Evolutionary conservation across 1,140 invertebrate genomes (phyloP).

Genomic region (Schlechtendalia chinensis): DNA sequence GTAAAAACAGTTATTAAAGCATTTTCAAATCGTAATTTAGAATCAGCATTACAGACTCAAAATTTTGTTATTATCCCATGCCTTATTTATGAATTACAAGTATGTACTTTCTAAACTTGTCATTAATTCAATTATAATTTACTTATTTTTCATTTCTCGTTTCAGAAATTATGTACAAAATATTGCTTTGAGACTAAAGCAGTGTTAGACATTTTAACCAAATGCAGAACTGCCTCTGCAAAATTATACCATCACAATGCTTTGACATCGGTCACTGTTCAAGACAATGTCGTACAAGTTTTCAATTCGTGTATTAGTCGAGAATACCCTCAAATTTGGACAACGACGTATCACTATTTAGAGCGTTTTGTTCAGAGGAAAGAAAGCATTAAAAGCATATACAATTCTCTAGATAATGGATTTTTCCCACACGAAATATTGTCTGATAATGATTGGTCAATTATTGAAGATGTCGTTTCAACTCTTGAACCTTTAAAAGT

Average conservation of each 20-base stretch:
- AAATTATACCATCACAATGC: slow-evolving; percentile 56
- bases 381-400: slow-evolving; percentile 56
- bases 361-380: slow-evolving; percentile 58
- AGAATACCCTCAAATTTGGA: slow-evolving; percentile 60
- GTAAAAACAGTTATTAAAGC: slow-evolving; percentile 59
- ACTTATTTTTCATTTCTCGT: neutral
- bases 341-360: slow-evolving; percentile 60
- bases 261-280: slow-evolving; percentile 56
- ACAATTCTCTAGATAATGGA: slow-evolving; percentile 55
- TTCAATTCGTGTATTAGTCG: slow-evolving; percentile 54
- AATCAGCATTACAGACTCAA: slow-evolving; percentile 55
- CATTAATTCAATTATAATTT: neutral
- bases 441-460: slow-evolving; percentile 58
- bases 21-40: slow-evolving; percentile 56
- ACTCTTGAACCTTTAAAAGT: slow-evolving; percentile 61
- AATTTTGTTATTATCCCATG: slow-evolving; percentile 59
- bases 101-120: slow-evolving; percentile 24
- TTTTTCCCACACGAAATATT: slow-evolving; percentile 55
- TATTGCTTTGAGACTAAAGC: slow-evolving; percentile 58
- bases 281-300: slow-evolving; percentile 59
- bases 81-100: slow-evolving; percentile 59
- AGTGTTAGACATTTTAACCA: slow-evolving; percentile 56
- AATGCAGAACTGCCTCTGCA: slow-evolving; percentile 58
- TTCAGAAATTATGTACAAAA: slow-evolving; percentile 57
- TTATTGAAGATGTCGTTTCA: slow-evolving; percentile 59